A percentile compares a stretch with the other conserved stretches of the same genome.
These are phyloP conservation scores for Enoplosus armatus DNA, from an alignment of 2,797 vertebrate species.

Conservation along the genomic window DNA sequence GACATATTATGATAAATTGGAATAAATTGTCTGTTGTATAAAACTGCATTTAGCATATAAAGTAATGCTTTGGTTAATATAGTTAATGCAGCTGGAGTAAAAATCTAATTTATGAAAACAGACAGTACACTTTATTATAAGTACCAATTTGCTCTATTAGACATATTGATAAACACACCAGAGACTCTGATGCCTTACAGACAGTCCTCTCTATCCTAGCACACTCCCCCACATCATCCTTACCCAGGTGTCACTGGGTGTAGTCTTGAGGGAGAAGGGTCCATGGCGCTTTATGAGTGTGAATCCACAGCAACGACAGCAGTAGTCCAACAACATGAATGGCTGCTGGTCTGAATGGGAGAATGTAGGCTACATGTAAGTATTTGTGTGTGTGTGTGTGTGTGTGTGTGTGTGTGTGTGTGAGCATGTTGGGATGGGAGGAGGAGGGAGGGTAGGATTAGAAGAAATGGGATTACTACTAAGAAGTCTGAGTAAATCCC, in stretches of 20 bases:
- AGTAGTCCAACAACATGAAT: constrained; percentile 88
- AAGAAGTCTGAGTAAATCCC: constrained; percentile 76
- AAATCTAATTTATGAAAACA: not conserved
- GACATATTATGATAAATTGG: not conserved
- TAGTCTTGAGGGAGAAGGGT: constrained; percentile 87
- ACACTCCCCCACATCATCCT: constrained; percentile 57
- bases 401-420: constrained; percentile 45
- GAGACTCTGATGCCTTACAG: not conserved
- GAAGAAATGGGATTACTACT: constrained; percentile 82
- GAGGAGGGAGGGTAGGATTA: constrained; percentile 68
- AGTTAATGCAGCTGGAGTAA: not conserved
- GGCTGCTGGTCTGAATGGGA: constrained; percentile 64
- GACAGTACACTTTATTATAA: not conserved
- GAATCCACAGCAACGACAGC: constrained; percentile 84
- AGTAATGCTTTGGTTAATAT: not conserved
- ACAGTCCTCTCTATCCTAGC: not conserved
- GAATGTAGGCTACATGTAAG: constrained; percentile 53
- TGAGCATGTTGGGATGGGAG: not conserved
- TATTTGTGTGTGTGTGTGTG: constrained; percentile 5
- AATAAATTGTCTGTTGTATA: not conserved
- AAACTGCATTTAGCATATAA: not conserved
- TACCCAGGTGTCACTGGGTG: constrained; percentile 91
- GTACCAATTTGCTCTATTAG: not conserved
- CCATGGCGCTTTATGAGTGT: constrained; percentile 85
- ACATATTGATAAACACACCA: not conserved